These are phyloP conservation scores for Anhinga anhinga DNA, from an alignment of 2,113 vertebrate species.

Conservation along the genomic window DNA sequence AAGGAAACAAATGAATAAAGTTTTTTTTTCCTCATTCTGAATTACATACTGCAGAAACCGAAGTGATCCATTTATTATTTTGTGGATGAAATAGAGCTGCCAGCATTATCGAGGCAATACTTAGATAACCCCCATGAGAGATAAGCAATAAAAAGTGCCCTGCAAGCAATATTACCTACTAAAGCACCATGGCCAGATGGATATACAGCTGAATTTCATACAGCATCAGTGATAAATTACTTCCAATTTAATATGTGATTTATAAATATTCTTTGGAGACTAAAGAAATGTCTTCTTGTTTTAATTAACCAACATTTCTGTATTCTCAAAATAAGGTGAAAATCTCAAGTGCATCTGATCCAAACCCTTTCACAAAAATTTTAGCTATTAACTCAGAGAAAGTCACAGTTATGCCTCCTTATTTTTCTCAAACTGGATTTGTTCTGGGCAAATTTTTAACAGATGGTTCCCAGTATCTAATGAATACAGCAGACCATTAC, in stretches of 20 bases:
- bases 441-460: constrained; percentile 25
- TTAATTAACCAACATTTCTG: constrained; percentile 53
- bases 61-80: constrained; percentile 43
- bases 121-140: constrained; percentile 69
- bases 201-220: constrained; percentile 68
- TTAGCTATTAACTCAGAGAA: constrained; percentile 42
- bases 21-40: accelerated
- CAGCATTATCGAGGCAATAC: constrained; percentile 52
- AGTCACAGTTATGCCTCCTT: constrained; percentile 12
- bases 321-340: constrained; percentile 27
- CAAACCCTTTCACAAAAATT: neutral
- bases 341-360: constrained; percentile 41
- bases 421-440: constrained; percentile 36
- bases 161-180: constrained; percentile 72
- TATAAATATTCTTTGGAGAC: constrained; percentile 70
- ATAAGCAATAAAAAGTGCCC: constrained; percentile 74
- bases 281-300: constrained; percentile 53
- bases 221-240: constrained; percentile 72
- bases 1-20: neutral
- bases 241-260: constrained; percentile 72
- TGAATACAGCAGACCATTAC: constrained; percentile 8
- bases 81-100: constrained; percentile 32
- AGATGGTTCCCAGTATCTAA: constrained; percentile 48
- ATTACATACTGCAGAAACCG: neutral
- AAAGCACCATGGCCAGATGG: constrained; percentile 71